Evolutionary conservation across 2,797 vertebrate species (phyloP), one percentile per base, ranked within the genome.

Genomic region (Otolemur crassicaudatus): DNA sequence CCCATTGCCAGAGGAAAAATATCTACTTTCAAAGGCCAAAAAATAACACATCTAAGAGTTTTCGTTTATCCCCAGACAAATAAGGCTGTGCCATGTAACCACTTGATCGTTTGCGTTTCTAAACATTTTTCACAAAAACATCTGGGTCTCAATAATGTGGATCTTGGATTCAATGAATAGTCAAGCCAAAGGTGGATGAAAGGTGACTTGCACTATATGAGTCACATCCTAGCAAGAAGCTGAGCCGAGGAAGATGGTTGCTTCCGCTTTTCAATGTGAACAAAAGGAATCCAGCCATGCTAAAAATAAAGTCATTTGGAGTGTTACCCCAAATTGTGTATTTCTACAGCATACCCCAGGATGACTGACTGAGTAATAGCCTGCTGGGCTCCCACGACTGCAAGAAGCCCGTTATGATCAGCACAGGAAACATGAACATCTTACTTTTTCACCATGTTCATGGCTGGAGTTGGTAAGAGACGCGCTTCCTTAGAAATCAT

Each of bases 271-370:
- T 49, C 96, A 79, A 58, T 10, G 65, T n/a, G 31, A 3, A 34
- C 43, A 73, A 92, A 60, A 37, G 20, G 56, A 89, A 96, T 91
- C 46, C 58, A 95, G 31, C 11, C n/a, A 88, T 82, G 46, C 72
- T 61, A 61, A 97, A 94, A 95, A 96, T 79, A 95, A 65, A 93
- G 37, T 93, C 67, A 92, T 80, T 76, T 49, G 87, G 91, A 97
- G 61, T 82, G 94, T 96, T 88, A 95, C 20, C 84, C 83, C 20
- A 86, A 97, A 90, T 53, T 94, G 81, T 17, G 79, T 84, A 96
- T 93, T 97, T 97, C 95, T 86, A 91, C 63, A 94, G 79, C 95
- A 60, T 58, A 70, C 77, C 69, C 37, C 83, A 9, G 7, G 94
- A 94, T 96, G 92, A 93, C 69, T 25, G 12, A 53, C 77, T 98